Evolutionary conservation across 2,113 vertebrate genomes (phyloP).

Genomic region (Xenopus laevis): DNA sequence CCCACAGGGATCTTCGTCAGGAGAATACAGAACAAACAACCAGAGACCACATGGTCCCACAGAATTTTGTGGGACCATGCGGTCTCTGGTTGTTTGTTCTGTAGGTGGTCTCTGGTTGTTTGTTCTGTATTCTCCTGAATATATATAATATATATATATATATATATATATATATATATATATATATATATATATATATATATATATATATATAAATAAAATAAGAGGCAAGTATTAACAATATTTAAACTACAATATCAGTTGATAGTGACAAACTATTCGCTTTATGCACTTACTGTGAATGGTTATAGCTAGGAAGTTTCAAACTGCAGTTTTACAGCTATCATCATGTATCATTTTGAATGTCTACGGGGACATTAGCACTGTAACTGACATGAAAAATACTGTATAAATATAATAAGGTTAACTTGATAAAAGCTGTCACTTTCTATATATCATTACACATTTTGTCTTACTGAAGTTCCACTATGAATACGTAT

Average conservation of each 20-base stretch:
- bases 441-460: constrained; percentile 25
- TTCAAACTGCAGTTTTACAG: constrained; percentile 11
- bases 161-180: constrained; percentile 1
- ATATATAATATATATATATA: not conserved
- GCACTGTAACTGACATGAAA: constrained; percentile 12
- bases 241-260: not conserved
- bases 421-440: constrained; percentile 14
- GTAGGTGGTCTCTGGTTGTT: too few relatives aligned
- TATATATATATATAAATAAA: not conserved
- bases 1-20: too few relatives aligned
- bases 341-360: constrained; percentile 30
- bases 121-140: too few relatives aligned
- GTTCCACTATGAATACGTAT: constrained; percentile 19
- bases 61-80: too few relatives aligned
- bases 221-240: not conserved
- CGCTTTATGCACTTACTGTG: constrained; percentile 1
- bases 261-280: not conserved
- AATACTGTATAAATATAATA: not conserved
- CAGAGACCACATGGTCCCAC: too few relatives aligned
- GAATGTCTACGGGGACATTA: constrained; percentile 25
- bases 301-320: constrained; percentile 8
- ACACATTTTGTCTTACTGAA: constrained; percentile 4
- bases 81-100: too few relatives aligned
- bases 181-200: too few relatives aligned
- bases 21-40: too few relatives aligned